Percentiles rank a stretch among this genome's conserved stretches.
Conservation (phyloP, 2,113 vertebrate species). For the Garra rufa region DNA sequence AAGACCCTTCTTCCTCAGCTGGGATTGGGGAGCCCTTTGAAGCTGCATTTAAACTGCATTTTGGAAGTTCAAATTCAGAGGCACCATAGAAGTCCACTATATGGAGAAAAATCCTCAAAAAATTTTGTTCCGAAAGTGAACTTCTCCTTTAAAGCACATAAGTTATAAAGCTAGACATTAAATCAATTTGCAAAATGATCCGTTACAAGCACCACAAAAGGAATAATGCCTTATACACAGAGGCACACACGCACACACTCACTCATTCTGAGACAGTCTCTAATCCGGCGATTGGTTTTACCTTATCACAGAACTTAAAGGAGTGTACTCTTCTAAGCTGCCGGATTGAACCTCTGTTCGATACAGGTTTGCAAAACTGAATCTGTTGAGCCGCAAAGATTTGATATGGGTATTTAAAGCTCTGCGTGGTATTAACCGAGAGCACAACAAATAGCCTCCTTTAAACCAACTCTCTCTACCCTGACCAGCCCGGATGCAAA, state of each 20-base stretch:
- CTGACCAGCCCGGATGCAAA: slow-evolving; percentile 80
- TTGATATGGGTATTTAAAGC: slow-evolving; percentile 87
- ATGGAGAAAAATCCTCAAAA: too few species aligned
- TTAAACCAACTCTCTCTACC: slow-evolving; percentile 78
- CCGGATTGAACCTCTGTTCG: slow-evolving; percentile 83
- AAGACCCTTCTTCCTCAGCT: too few species aligned
- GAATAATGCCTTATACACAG: slow-evolving; percentile 30
- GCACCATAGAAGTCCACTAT: too few species aligned
- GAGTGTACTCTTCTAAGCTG: slow-evolving; percentile 85
- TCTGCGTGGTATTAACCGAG: slow-evolving; percentile 81
- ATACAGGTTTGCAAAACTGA: slow-evolving; percentile 86
- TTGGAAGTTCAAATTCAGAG: too few species aligned
- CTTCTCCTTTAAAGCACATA: slow-evolving; percentile 13
- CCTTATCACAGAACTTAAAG: slow-evolving; percentile 83
- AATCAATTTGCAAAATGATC: slow-evolving; percentile 31
- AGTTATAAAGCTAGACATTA: neutral
- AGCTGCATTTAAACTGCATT: too few species aligned
- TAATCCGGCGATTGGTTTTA: slow-evolving; percentile 84
- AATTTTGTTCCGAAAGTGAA: too few species aligned
- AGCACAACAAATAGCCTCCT: slow-evolving; percentile 85
- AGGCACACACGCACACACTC: slow-evolving; percentile 45
- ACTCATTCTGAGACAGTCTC: slow-evolving; percentile 69
- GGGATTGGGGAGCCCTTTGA: too few species aligned
- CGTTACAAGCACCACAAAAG: slow-evolving; percentile 24
- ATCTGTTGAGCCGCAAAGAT: slow-evolving; percentile 84